phyloP scores from a whole-genome alignment of 2,797 vertebrate genomes.

The Dryobates pubescens region DNA sequence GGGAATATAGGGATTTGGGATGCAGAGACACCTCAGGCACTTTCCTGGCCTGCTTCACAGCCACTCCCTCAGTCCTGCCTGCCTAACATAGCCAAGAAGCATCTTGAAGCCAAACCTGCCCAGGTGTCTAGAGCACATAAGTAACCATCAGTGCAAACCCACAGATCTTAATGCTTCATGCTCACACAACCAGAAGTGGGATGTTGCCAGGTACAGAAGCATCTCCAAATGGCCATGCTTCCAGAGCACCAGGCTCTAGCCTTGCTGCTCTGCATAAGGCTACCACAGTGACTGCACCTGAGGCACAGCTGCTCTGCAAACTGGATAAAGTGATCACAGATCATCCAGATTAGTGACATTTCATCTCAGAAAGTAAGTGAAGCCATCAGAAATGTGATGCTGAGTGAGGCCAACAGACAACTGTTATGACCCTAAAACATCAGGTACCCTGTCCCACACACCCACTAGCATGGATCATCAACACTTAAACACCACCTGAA shows the following conservation, averaged over 20 bases:
- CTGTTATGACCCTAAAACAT: not conserved
- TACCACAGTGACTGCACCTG: not conserved
- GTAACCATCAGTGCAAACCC: not conserved
- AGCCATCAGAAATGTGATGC: not conserved
- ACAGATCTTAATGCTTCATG: not conserved
- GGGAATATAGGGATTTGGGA: not conserved
- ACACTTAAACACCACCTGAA: fast-evolving
- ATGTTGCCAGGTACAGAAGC: not conserved
- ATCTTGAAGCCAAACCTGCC: not conserved
- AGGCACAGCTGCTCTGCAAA: fast-evolving
- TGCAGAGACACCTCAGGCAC: not conserved
- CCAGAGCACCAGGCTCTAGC: not conserved
- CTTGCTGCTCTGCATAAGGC: not conserved
- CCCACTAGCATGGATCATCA: not conserved
- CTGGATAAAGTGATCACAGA: not conserved
- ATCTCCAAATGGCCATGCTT: not conserved
- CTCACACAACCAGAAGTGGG: not conserved
- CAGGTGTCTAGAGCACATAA: not conserved
- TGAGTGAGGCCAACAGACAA: not conserved
- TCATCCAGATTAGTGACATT: not conserved
- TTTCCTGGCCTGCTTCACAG: not conserved
- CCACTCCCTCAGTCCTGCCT: fast-evolving
- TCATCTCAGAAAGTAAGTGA: not conserved
- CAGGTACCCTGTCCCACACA: not conserved
- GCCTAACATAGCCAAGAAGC: not conserved